Evolutionary conservation across 2,888 invertebrate genomes (phyloP), one percentile per base, ranked within the genome.

Genomic region (Dicranocentrus wangi): DNA sequence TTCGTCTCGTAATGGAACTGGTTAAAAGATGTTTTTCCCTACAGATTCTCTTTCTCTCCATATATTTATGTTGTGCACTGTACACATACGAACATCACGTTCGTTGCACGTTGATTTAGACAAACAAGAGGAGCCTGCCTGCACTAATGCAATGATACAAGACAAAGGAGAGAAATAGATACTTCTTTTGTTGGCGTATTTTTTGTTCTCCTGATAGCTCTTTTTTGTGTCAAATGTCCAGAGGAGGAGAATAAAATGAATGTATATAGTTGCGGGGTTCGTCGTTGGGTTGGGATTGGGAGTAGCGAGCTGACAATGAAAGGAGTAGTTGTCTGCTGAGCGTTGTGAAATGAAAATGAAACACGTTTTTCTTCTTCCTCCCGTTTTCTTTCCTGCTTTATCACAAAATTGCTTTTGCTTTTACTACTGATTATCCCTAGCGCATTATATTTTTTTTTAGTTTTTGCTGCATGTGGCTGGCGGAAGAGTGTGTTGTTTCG

Each of bases 161-260:
- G 32, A 70, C 63, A 78, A 77, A 63, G 70, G 28, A 76, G 25
- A 23, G 7, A 51, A 25, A 5, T n/a, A 13, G 10, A 8, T 42
- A 10, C 63, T 70, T 60, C 47, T 58, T 79, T 71, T 65, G 70
- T 70, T 71, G 28, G 43, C 43, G n/a, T n/a, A n/a, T 72, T 72
- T 72, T 61, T 23, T 69, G 17, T n/a, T n/a, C n/a, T n/a, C n/a
- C n/a, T n/a, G 28, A 15, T 32, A 53, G 55, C 61, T 63, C 47
- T 32, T 68, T 72, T 53, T 66, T 72, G 19, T 80, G 66, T 72
- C 72, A 70, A 39, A 72, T 58, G 72, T 80, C 68, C 68, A 42
- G 60, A 42, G 72, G 58, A 80, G 60, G 53, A 80, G 58, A 80
- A 80, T 80, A 80, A n/a, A n/a, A 80, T 72, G 72, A 72, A 51